These are phyloP conservation scores for Tringa solitaria DNA, from an alignment of 2,113 vertebrate species.

Conservation along the genomic window DNA sequence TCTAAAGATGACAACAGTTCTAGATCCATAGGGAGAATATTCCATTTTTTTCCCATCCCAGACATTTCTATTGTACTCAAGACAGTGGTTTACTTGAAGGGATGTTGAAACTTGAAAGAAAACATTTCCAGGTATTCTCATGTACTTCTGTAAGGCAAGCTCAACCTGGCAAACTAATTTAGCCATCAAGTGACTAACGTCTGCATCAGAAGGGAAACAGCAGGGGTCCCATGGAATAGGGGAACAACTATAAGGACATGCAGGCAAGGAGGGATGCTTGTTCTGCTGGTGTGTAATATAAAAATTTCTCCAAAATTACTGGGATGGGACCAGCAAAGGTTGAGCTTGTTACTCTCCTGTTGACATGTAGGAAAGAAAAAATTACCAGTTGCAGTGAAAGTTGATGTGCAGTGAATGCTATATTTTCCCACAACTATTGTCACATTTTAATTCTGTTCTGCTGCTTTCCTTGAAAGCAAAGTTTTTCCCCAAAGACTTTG, in stretches of 20 bases:
- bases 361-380: not conserved
- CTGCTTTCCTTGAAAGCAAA: not conserved
- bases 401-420: too few relatives aligned
- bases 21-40: not conserved
- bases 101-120: not conserved
- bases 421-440: not conserved
- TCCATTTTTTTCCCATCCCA: fast-evolving
- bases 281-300: not conserved
- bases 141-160: not conserved
- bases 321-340: not conserved
- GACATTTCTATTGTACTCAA: not conserved
- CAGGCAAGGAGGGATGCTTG: not conserved
- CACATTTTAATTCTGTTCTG: not conserved
- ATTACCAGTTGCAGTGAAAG: not conserved
- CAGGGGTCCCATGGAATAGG: not conserved
- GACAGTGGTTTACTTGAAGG: not conserved
- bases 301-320: not conserved
- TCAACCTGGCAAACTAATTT: not conserved
- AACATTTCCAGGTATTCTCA: not conserved
- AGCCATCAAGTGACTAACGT: not conserved
- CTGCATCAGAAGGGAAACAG: not conserved
- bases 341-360: not conserved
- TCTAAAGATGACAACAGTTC: not conserved
- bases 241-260: not conserved
- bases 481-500: not conserved